Base-by-base conservation (phyloP, 2,797 vertebrate species). In the Sebastes diploproa region DNA sequence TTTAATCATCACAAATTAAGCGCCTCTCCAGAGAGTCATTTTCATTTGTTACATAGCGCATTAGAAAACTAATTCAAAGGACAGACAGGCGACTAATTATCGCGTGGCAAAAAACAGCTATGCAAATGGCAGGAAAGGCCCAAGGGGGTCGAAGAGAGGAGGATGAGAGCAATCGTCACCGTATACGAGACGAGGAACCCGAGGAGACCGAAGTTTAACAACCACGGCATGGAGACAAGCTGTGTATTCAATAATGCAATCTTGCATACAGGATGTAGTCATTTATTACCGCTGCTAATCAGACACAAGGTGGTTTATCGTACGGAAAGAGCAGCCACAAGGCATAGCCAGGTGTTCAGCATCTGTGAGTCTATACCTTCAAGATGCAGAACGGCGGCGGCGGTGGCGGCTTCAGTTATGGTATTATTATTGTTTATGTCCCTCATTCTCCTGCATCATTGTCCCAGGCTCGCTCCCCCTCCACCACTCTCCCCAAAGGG, bases 211-310 rank as follows among this genome's bases (percentile, higher is more conserved):
- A 62, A 75, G 80, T 78, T 72, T 77, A 91, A 86, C 62, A 77
- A 64, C 59, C 36, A 16, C 42, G 34, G 50, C 77, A 55, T 36
- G 71, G 34, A 72, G 78, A 84, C 77, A 67, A 32, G 81, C 83
- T 73, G 78, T 55, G 75, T 62, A 52, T 87, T 88, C 55, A 88
- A 82, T 92, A 86, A 91, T 81, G 77, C 59, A 84, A 70, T 61
- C 66, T 27, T 7, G 11, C 65, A 58, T 63, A 68, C 71, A 77
- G 83, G 83, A 85, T 77, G 72, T 65, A 74, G 81, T 65, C 55
- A 72, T 84, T 85, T 84, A 74, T 80, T 75, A 68, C 63, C 16
- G 25, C 58, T 42, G 12, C 72, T 84, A 58, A 89, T 79, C 66
- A 85, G 65, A 80, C 72, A 70, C 70, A 75, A 27, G 73, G 64